A percentile compares a stretch with the other conserved stretches of the same genome.
Evolutionary conservation across 2,113 vertebrate genomes (phyloP).

Genomic region (Engraulis encrasicolus): DNA sequence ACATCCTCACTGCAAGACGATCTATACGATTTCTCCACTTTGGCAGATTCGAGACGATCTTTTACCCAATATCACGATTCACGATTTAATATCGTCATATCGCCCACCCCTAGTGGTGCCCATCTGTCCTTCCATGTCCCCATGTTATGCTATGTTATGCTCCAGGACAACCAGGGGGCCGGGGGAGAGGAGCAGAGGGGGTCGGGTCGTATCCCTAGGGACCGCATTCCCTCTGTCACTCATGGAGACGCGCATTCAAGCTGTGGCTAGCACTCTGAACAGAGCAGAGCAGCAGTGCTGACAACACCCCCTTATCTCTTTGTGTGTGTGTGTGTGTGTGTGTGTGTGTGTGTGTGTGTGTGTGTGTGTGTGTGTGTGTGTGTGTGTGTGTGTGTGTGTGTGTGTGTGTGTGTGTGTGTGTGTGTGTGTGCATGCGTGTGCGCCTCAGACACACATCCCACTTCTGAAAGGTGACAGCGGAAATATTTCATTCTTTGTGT

Average conservation of each 20-base stretch:
- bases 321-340: too few relatives aligned
- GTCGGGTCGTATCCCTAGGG: neutral
- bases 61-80: too few relatives aligned
- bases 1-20: too few relatives aligned
- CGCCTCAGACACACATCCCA: neutral
- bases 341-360: too few relatives aligned
- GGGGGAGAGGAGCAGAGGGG: slow-evolving; percentile 18
- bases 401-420: too few relatives aligned
- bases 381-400: too few relatives aligned
- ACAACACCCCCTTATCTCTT: neutral
- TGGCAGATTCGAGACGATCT: too few relatives aligned
- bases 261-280: slow-evolving; percentile 1
- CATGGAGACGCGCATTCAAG: slow-evolving; percentile 42
- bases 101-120: slow-evolving; percentile 28
- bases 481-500: slow-evolving; percentile 1
- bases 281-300: slow-evolving; percentile 18
- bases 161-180: slow-evolving; percentile 34
- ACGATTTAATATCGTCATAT: too few relatives aligned
- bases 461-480: slow-evolving; percentile 43
- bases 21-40: too few relatives aligned
- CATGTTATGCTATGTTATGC: too few relatives aligned
- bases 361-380: too few relatives aligned
- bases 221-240: slow-evolving; percentile 52
- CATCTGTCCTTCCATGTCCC: slow-evolving; percentile 55
- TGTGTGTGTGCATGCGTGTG: too few relatives aligned